Conservation (phyloP, 1,140 invertebrate species). For the Hesperophylax magnus region DNA sequence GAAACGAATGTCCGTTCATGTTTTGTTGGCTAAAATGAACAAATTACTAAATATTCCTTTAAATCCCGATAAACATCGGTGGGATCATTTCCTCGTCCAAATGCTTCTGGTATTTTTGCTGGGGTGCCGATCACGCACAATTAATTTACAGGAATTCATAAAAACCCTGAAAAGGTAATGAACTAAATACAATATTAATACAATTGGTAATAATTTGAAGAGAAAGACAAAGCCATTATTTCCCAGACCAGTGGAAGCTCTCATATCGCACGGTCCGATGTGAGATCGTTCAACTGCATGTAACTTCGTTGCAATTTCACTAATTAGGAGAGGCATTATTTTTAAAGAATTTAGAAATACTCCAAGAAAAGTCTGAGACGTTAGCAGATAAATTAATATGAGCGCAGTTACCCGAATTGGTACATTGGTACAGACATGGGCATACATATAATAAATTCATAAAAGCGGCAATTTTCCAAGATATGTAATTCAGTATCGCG, state of each 20-base stretch:
- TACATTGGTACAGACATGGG: no score
- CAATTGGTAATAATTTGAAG: conserved; percentile 9
- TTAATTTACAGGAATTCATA: neutral
- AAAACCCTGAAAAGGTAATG: neutral
- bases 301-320: neutral
- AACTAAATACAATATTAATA: neutral
- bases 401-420: no score
- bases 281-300: conserved; percentile 9
- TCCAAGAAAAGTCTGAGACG: no score
- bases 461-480: neutral
- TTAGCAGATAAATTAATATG: no score
- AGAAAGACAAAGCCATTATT: neutral
- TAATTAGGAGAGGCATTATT: neutral
- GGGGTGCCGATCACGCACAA: no score
- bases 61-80: no score
- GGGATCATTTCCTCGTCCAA: no score
- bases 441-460: no score
- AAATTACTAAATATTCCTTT: no score
- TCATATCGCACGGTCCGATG: conserved; percentile 1
- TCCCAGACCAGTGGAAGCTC: conserved; percentile 12
- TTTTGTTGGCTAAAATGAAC: no score
- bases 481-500: neutral
- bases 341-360: neutral
- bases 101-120: no score
- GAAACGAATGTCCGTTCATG: no score